Percentiles rank a stretch among this genome's conserved stretches.
Conservation (phyloP, 2,113 vertebrate species). For the Oenanthe oenanthe region DNA sequence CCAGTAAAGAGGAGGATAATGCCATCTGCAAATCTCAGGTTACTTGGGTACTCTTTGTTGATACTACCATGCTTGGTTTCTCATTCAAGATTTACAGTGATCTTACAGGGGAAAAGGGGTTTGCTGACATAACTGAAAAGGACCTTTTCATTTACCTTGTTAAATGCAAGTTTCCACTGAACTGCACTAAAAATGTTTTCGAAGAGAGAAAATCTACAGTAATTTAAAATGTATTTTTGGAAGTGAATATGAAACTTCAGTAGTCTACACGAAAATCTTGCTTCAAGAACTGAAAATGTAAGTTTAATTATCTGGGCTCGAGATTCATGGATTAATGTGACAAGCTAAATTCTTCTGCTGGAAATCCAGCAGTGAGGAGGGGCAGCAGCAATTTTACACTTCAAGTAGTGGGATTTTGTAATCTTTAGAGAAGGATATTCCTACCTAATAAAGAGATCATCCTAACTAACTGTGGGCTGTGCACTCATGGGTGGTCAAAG, state of each 20-base stretch:
- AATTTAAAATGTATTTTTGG: neutral
- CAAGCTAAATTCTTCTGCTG: neutral
- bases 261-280: neutral
- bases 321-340: neutral
- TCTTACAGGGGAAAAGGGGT: neutral
- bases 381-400: neutral
- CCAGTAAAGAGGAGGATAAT: neutral
- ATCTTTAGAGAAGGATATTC: neutral
- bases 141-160: neutral
- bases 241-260: conserved; percentile 27
- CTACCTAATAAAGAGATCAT: neutral
- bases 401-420: neutral
- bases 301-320: conserved; percentile 1
- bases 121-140: neutral
- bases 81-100: neutral
- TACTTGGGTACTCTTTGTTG: neutral
- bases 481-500: neutral
- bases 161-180: conserved; percentile 21
- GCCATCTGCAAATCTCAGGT: neutral
- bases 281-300: conserved; percentile 4
- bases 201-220: neutral
- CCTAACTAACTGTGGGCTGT: neutral
- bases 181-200: neutral
- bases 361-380: neutral
- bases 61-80: neutral